Evolutionary conservation across 23 tunicate genomes (phyloP).

Genomic region (Oikopleura albicans): DNA sequence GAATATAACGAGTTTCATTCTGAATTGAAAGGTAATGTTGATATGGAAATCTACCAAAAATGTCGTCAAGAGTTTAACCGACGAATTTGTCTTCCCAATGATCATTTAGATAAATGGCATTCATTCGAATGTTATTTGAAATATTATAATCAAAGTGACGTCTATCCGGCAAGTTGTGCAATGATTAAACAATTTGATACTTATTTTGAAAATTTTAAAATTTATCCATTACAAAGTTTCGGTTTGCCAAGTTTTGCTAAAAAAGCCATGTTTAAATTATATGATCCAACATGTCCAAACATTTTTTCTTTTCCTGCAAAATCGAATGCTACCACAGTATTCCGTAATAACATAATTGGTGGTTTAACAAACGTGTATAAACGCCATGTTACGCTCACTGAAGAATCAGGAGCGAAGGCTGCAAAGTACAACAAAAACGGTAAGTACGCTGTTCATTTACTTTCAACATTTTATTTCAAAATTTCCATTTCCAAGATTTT

Average conservation of each 20-base stretch:
- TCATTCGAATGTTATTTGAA: not conserved
- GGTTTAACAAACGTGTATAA: not conserved
- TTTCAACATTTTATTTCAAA: no score
- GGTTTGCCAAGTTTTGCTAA: not conserved
- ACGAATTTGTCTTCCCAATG: not conserved
- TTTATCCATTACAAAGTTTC: not conserved
- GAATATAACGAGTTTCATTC: not conserved
- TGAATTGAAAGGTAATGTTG: not conserved
- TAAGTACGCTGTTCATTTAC: no score
- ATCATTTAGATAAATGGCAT: not conserved
- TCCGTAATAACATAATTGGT: not conserved
- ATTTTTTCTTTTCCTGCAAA: not conserved
- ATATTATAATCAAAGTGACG: not conserved
- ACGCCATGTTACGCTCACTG: not conserved
- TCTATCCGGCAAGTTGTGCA: not conserved
- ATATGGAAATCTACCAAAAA: not conserved
- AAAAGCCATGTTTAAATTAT: not conserved
- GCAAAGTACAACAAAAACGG: not conserved
- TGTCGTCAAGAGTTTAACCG: not conserved
- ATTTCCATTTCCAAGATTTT: no score
- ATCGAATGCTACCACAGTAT: not conserved
- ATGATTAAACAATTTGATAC: not conserved
- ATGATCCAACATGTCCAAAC: not conserved
- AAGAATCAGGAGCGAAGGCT: not conserved
- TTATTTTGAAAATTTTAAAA: not conserved